Evolutionary conservation across 1,140 invertebrate species (phyloP), one percentile per base, ranked within the genome.

Genomic region (Cryptotermes secundus): DNA sequence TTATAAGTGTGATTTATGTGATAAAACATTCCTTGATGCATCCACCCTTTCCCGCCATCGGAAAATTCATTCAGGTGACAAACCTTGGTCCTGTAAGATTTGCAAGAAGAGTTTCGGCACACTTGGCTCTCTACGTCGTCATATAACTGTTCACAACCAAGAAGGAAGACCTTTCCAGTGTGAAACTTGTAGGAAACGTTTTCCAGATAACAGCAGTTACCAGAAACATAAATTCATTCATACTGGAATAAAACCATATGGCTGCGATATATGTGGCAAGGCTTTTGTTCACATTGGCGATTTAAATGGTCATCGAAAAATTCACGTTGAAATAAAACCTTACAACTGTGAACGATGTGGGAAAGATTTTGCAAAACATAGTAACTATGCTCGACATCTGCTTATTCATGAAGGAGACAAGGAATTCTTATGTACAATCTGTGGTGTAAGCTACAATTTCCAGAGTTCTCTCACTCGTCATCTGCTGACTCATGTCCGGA

Each of bases 321-420:
- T 85, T 26, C 87, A 87, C 36, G 85, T 86, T 34, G 65, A 45
- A 45, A 84, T 31, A 84, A 87, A 86, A 65, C 80, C 80, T 72
- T 88, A 84, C 81, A 53, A 49, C 31, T 89, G 88, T 85, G 82
- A 87, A 31, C 85, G 87, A 65, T 89, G 89, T 82, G 83, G 85
- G 3, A 87, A 87, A 31, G 84, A 88, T 38, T 89, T 89, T 85
- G 87, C 87, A 14, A 87, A 88, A 59, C 86, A 88, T 72, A 87
- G 88, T 6, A 89, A 89, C 85, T 84, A 88, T n/a, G 81, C 87
- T 83, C 84, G 89, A 53, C 89, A 89, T 84, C 65, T 84, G 12
- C 87, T 87, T 59, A 88, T 89, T 59, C 89, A 89, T 82, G 86
- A 87, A 79, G 87, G 87, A n/a, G 84, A 87, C 12, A 83, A 38